Evolutionary conservation across 2,797 vertebrate species (phyloP).

Genomic region (Brachymystax lenok): DNA sequence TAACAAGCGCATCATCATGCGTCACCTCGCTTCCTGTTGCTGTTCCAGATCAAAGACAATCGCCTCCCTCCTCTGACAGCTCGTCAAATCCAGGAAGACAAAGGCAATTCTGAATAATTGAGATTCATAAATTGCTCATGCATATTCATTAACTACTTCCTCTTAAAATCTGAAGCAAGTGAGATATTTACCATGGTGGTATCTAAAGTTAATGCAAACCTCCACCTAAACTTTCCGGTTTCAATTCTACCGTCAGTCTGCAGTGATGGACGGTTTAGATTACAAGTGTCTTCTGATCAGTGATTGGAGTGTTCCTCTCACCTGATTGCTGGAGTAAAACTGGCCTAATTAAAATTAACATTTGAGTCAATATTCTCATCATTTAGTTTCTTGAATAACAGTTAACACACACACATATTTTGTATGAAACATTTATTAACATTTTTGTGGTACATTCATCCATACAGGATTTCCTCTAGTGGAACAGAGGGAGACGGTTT

Average conservation of each 20-base stretch:
- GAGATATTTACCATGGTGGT: not conserved
- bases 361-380: not conserved
- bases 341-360: not conserved
- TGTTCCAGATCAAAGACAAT: constrained; percentile 42
- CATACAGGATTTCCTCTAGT: not conserved
- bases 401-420: not conserved
- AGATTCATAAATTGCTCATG: constrained; percentile 15
- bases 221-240: not conserved
- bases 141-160: not conserved
- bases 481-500: not conserved
- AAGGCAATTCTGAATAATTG: constrained; percentile 42
- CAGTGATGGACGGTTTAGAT: not conserved
- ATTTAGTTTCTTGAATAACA: not conserved
- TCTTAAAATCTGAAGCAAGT: not conserved
- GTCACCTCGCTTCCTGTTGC: constrained; percentile 22
- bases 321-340: not conserved
- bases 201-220: not conserved
- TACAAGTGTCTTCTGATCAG: too few relatives aligned
- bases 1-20: constrained; percentile 7
- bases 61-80: constrained; percentile 20
- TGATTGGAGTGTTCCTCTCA: too few relatives aligned
- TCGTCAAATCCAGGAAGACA: constrained; percentile 38
- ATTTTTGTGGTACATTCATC: not conserved
- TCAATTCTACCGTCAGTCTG: not conserved
- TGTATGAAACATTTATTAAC: not conserved